These are phyloP conservation scores for Hypanus sabinus DNA, from an alignment of 2,113 vertebrate genomes.

Conservation along the genomic window DNA sequence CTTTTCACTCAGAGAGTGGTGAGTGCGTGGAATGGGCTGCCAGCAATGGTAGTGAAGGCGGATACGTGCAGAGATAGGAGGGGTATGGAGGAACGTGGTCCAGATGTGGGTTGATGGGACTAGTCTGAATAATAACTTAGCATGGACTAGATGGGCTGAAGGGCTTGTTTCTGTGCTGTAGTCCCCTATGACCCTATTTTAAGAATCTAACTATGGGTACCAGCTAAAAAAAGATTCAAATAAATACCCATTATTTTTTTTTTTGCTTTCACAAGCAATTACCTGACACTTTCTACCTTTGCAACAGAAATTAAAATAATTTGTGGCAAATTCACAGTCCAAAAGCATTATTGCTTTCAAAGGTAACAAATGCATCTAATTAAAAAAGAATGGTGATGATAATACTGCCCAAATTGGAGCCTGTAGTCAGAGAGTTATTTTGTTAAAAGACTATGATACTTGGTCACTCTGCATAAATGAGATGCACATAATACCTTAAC, in stretches of 20 bases:
- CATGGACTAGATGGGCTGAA: no score
- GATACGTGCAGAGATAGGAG: no score
- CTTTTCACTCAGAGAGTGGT: no score
- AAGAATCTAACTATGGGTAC: no score
- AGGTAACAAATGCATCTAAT: slow-evolving; percentile 9
- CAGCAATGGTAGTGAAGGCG: no score
- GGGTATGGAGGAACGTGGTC: no score
- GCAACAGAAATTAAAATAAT: not conserved
- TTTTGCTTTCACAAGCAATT: not conserved
- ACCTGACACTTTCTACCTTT: not conserved
- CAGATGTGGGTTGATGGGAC: no score
- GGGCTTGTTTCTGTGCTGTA: no score
- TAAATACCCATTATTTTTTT: not conserved
- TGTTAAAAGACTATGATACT: not conserved
- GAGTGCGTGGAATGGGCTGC: no score
- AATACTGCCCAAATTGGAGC: not conserved
- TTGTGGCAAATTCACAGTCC: not conserved
- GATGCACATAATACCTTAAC: not conserved
- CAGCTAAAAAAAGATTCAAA: not conserved
- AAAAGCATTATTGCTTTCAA: not conserved
- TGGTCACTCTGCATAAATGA: not conserved
- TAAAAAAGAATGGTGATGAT: slow-evolving; percentile 12
- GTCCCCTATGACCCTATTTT: no score
- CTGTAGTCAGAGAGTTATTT: slow-evolving; percentile 12
- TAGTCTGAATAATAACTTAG: no score